Base-by-base conservation (phyloP, 1,140 invertebrate species). In the Ceratina japonica region DNA sequence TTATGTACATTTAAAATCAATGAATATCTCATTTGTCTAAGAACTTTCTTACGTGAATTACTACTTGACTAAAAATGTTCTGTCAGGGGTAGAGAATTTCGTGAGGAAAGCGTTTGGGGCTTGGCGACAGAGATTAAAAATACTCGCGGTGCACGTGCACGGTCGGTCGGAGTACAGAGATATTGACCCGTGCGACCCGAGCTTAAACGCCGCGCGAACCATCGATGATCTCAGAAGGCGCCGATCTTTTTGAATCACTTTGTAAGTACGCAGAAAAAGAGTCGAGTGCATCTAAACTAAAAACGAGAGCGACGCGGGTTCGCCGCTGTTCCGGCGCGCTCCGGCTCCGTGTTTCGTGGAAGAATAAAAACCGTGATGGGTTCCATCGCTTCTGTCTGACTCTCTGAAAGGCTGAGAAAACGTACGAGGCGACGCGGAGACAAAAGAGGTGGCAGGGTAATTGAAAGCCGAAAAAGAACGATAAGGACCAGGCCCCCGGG, bases 131-230 rank as follows among this genome's bases (percentile, higher is more conserved):
- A 1, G 70, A 27, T 75, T 69, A 75, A 82, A 72, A 83, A 84
- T 66, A 54, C 58, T 44, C 37, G 37, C 37, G 2, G 52, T 27
- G 16, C 20, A 59, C 8, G 3, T 20, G 18, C 15, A 24, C 20
- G 22, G 24, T 20, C 20, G 22, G 24, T 20, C 13, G 24, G 56
- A 66, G 61, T 51, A 66, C 58, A 63, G 80, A 63, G 58, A 64
- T 59, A 74, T 82, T 79, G 75, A 84, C 76, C 76, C 75, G 70
- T 22, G 65, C 66, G 75, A 84, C 75, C 65, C 81, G 22, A 79
- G 59, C 64, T 82, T 71, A 79, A 75, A 75, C 16, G 65, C 82
- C 64, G 63, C 31, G 52, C 51, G 51, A 16, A 12, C 24, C 1
- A 20, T 44, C 18, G 76, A 83, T 79, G 82, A 66, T 71, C 66